Evolutionary conservation across 1,140 invertebrate genomes (phyloP).

Genomic region (Matsumurasca onukii): DNA sequence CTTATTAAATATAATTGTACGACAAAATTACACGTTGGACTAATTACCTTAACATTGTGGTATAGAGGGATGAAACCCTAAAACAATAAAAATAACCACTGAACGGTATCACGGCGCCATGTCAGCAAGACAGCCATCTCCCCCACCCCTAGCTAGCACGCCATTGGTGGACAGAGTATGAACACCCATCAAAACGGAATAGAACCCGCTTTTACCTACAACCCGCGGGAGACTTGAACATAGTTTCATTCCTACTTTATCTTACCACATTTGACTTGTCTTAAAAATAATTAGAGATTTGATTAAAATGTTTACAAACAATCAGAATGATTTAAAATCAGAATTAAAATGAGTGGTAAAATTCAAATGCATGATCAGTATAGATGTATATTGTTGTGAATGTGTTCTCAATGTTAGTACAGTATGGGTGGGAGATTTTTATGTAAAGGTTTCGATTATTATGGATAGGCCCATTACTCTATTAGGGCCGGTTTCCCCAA

Average conservation of each 20-base stretch:
- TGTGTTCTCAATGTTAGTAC: no score
- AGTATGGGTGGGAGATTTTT: no score
- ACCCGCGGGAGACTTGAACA: conserved; percentile 12
- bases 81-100: conserved; percentile 34
- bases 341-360: neutral
- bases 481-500: no score
- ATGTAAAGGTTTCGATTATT: no score
- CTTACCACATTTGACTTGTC: neutral
- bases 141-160: neutral
- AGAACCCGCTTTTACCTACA: conserved; percentile 1
- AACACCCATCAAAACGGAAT: neutral
- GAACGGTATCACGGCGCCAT: conserved; percentile 35
- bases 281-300: neutral
- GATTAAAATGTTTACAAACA: neutral
- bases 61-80: neutral
- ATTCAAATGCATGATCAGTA: neutral
- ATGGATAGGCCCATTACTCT: no score
- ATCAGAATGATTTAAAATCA: neutral
- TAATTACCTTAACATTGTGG: no score
- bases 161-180: conserved; percentile 12
- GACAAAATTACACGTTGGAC: no score
- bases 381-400: neutral
- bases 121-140: conserved; percentile 35
- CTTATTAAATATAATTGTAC: no score
- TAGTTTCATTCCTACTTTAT: no score